Evolutionary conservation across 2,113 vertebrate genomes (phyloP).

Genomic region (Tupaia tana): DNA sequence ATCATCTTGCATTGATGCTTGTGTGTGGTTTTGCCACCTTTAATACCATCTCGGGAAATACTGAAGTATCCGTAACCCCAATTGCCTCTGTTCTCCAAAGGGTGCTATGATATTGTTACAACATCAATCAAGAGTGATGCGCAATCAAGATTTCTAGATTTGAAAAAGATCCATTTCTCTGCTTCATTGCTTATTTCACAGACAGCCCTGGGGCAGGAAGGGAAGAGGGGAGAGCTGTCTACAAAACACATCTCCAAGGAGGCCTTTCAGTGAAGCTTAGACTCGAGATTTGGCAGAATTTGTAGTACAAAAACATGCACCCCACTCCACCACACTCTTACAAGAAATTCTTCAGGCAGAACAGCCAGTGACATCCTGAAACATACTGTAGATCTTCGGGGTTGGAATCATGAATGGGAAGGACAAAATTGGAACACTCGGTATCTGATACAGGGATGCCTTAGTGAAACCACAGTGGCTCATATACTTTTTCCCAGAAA

Average conservation of each 20-base stretch:
- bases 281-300: not conserved
- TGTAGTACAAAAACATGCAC: not conserved
- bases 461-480: not conserved
- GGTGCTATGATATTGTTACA: not conserved
- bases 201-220: rapidly evolving
- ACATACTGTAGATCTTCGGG: slow-evolving; percentile 8
- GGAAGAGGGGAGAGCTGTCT: not conserved
- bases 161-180: not conserved
- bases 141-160: not conserved
- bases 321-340: not conserved
- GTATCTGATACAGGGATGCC: not conserved
- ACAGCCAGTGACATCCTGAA: slow-evolving; percentile 45
- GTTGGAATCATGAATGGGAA: rapidly evolving
- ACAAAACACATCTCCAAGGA: not conserved
- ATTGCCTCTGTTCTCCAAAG: slow-evolving; percentile 20
- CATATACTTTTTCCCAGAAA: not conserved
- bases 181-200: slow-evolving; percentile 14
- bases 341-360: not conserved
- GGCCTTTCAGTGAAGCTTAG: not conserved
- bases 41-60: slow-evolving; percentile 53
- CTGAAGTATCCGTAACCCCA: not conserved
- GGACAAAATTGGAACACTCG: not conserved
- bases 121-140: slow-evolving; percentile 46
- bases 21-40: not conserved
- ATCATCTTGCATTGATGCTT: slow-evolving; percentile 55